Conservation (phyloP, 2,888 invertebrate species). For the Acleris literana region DNA sequence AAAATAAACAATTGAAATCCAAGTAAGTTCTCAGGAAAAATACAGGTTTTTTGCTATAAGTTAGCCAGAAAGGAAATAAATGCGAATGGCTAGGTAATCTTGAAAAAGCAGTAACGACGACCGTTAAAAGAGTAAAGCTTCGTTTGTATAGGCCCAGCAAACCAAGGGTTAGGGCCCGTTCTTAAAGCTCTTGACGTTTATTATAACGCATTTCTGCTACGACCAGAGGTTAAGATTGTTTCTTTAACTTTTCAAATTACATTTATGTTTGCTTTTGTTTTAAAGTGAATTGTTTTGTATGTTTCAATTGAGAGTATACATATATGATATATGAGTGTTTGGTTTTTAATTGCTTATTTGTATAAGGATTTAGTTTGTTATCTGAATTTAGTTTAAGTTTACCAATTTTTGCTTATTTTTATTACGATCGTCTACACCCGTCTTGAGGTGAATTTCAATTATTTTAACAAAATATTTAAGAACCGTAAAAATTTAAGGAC, state of each 20-base stretch:
- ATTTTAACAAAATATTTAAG: too few relatives aligned
- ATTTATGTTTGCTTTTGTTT: slow-evolving; percentile 20
- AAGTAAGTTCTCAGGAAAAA: too few relatives aligned
- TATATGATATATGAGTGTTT: too few relatives aligned
- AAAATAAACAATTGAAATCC: too few relatives aligned
- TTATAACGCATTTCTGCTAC: slow-evolving; percentile 16
- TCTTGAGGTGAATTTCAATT: too few relatives aligned
- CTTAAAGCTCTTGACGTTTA: slow-evolving; percentile 11
- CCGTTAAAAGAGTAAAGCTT: slow-evolving; percentile 15
- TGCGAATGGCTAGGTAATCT: slow-evolving; percentile 16
- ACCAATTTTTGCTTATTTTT: too few relatives aligned
- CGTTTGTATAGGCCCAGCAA: slow-evolving; percentile 3
- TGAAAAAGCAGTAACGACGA: slow-evolving; percentile 12
- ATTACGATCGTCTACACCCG: too few relatives aligned
- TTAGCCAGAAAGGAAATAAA: slow-evolving; percentile 5
- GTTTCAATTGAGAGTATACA: slow-evolving; percentile 1
- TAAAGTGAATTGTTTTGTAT: slow-evolving; percentile 18
- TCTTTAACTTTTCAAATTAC: slow-evolving; percentile 28
- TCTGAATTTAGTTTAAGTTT: too few relatives aligned
- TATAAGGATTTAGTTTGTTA: background rate
- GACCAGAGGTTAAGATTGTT: slow-evolving; percentile 21
- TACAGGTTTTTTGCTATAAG: background rate
- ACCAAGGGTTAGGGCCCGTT: background rate
- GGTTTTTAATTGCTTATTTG: background rate
- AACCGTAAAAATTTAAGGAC: too few relatives aligned